phyloP scores from a whole-genome alignment of 2,113 vertebrate species.

The Calidris pugnax region DNA sequence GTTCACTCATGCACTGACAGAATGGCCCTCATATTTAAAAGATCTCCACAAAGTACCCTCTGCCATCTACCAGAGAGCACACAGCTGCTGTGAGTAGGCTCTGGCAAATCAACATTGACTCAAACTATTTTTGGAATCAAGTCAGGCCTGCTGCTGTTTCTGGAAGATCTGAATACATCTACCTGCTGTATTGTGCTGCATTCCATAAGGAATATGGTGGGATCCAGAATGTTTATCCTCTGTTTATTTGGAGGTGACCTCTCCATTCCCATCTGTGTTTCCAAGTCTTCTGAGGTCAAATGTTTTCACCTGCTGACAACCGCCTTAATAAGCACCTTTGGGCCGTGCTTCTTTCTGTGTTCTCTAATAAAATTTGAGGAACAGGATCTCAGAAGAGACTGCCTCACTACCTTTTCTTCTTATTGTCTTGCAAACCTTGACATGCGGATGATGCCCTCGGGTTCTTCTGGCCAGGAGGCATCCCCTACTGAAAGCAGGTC shows the following conservation, averaged over 20 bases:
- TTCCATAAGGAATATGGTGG: neutral
- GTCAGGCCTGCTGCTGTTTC: slow-evolving; percentile 47
- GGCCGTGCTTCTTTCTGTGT: neutral
- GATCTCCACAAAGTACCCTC: slow-evolving; percentile 1
- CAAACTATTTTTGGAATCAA: slow-evolving; percentile 49
- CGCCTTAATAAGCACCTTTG: neutral
- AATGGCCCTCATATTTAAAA: neutral
- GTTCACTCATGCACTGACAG: slow-evolving; percentile 7
- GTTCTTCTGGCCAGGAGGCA: neutral
- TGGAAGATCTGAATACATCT: slow-evolving; percentile 23
- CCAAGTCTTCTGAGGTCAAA: neutral
- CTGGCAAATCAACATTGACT: slow-evolving; percentile 54
- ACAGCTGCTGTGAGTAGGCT: slow-evolving; percentile 52
- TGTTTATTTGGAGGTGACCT: slow-evolving; percentile 26
- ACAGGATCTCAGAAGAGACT: neutral
- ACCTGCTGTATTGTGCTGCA: neutral
- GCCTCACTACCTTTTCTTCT: neutral
- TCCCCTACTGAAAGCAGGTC: neutral
- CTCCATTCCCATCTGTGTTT: neutral
- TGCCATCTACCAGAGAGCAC: neutral
- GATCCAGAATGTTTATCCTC: neutral
- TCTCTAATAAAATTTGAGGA: neutral
- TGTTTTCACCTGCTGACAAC: neutral
- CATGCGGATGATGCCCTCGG: neutral
- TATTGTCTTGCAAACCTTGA: neutral